phyloP scores from a whole-genome alignment of 2,888 invertebrate genomes.

The Chorisops tibialis region DNA sequence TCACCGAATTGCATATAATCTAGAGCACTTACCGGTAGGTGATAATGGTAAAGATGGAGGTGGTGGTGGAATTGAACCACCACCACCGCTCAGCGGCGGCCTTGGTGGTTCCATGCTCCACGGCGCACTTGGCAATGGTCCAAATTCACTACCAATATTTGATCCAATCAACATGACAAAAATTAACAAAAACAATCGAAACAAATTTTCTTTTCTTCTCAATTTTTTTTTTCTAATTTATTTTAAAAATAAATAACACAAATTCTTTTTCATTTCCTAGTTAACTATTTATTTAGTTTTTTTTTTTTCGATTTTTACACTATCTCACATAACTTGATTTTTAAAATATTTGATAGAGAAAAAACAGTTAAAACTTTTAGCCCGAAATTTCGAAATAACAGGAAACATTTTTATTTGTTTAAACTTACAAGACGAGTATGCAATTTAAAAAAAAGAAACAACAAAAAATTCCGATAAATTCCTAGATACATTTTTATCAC shows the following conservation, averaged over 20 bases:
- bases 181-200: slow-evolving; percentile 27
- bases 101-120: slow-evolving; percentile 44
- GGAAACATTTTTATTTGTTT: too few relatives aligned
- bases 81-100: slow-evolving; percentile 38
- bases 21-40: slow-evolving; percentile 54
- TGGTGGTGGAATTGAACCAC: slow-evolving; percentile 51
- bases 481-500: too few relatives aligned
- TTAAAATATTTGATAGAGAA: too few relatives aligned
- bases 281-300: too few relatives aligned
- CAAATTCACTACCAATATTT: slow-evolving; percentile 42
- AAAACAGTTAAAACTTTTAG: too few relatives aligned
- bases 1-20: not conserved
- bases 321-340: too few relatives aligned
- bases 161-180: slow-evolving; percentile 45
- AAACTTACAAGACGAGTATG: too few relatives aligned
- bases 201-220: slow-evolving; percentile 16
- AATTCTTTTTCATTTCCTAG: too few relatives aligned
- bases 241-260: not conserved
- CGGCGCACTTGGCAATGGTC: slow-evolving; percentile 41
- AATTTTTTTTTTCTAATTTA: not conserved
- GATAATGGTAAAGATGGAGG: slow-evolving; percentile 58
- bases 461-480: too few relatives aligned
- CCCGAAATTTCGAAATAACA: too few relatives aligned
- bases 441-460: too few relatives aligned
- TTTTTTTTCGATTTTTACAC: too few relatives aligned